Evolutionary conservation across 1,140 invertebrate species (phyloP), one percentile per base, ranked within the genome.

Genomic region (Oncopeltus fasciatus): DNA sequence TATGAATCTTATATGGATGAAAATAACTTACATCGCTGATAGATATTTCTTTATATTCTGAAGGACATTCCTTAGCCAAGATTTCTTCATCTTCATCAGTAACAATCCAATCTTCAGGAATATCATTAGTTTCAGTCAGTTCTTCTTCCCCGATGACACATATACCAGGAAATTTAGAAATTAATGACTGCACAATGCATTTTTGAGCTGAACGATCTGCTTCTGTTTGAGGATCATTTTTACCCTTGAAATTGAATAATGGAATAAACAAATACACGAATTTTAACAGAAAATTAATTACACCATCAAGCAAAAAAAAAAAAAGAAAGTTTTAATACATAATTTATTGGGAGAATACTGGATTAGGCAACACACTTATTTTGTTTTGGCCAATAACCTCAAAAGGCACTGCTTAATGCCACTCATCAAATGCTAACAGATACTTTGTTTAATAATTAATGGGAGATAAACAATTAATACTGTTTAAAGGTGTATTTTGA

Each of bases 201-300:
- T 81, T 80, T 74, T 98, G 94, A 3, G 92, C 94, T 46, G 86
- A 88, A 67, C 95, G 79, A 74, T 99, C 96, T 3, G 95, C 96
- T 78, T 97, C 92, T 5, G 96, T 99, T 79, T 98, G 95, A 20
- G 94, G 79, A 78, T 99, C 95, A 80, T 93, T 88, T 67, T 85
- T 83, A n/a, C 87, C 90, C 80, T 91, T 70, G 59, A 75, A 68
- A 59, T n/a, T n/a, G n/a, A n/a, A n/a, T n/a, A n/a, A n/a, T n/a
- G n/a, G n/a, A n/a, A n/a, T n/a, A n/a, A n/a, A n/a, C n/a, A n/a
- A n/a, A n/a, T n/a, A n/a, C n/a, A n/a, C n/a, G n/a, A n/a, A n/a
- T n/a, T n/a, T n/a, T n/a, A n/a, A n/a, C n/a, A n/a, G n/a, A n/a
- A n/a, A n/a, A n/a, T n/a, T n/a, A n/a, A n/a, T n/a, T n/a, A n/a